A percentile compares a stretch with the other conserved stretches of the same genome.
These are phyloP conservation scores for Threskiornis aethiopicus DNA, from an alignment of 2,797 vertebrate genomes.

Conservation along the genomic window DNA sequence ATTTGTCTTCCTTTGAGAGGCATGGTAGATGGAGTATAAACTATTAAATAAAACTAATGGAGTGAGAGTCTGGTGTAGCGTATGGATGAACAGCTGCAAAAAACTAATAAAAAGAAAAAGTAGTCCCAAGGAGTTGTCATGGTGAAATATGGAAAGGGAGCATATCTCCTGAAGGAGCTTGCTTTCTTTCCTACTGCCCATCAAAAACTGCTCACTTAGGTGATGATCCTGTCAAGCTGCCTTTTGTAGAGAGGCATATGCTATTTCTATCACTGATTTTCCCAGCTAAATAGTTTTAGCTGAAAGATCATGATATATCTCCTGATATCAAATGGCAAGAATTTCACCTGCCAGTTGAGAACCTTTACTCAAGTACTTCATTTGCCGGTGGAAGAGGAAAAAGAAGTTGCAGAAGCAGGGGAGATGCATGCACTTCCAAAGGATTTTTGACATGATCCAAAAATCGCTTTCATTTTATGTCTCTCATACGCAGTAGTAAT, in stretches of 20 bases:
- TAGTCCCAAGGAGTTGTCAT: not conserved
- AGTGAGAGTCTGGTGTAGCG: not conserved
- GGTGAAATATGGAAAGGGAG: constrained; percentile 5
- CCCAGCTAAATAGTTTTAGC: not conserved
- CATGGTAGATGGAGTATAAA: not conserved
- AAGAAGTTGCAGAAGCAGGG: not conserved
- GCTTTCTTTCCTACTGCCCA: not conserved
- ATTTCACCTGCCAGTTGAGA: not conserved
- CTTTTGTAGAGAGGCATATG: not conserved
- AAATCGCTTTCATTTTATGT: not conserved
- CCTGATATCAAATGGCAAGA: not conserved
- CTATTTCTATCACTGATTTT: not conserved
- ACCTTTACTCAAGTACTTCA: not conserved
- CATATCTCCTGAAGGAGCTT: not conserved
- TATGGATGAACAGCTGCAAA: not conserved
- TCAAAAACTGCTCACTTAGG: not conserved
- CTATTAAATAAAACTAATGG: constrained; percentile 52
- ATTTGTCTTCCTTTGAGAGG: constrained; percentile 18
- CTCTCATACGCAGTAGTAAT: not conserved
- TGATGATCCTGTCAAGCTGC: not conserved
- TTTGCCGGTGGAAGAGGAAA: not conserved
- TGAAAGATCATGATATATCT: not conserved
- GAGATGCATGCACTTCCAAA: not conserved
- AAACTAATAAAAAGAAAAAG: constrained; percentile 17
- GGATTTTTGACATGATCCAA: not conserved